Percentiles rank a stretch among this genome's conserved stretches.
Evolutionary conservation across 2,113 vertebrate species (phyloP).

Genomic region (Eira barbara): DNA sequence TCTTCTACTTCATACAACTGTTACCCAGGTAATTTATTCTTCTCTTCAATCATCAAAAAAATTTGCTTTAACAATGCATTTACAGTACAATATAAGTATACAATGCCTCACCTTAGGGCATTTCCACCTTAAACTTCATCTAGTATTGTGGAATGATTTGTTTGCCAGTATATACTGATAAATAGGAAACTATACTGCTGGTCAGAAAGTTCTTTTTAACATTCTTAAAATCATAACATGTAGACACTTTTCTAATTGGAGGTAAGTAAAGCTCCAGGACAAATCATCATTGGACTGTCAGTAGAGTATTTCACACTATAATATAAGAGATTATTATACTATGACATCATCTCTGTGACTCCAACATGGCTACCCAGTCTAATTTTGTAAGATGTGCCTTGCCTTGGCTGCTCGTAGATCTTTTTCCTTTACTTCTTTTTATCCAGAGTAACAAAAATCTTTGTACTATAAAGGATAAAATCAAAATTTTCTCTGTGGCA

Average conservation of each 20-base stretch:
- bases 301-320: background rate
- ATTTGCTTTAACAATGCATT: background rate
- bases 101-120: background rate
- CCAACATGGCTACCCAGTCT: background rate
- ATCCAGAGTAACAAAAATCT: slow-evolving; percentile 41
- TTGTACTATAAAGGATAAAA: background rate
- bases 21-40: background rate
- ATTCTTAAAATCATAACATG: background rate
- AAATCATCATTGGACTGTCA: background rate
- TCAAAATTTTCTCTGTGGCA: background rate
- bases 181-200: background rate
- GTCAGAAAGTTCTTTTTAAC: background rate
- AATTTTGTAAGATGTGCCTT: background rate
- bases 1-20: background rate
- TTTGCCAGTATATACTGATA: background rate
- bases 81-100: background rate
- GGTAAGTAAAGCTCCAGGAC: background rate
- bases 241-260: background rate
- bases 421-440: slow-evolving; percentile 60
- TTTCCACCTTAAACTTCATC: background rate
- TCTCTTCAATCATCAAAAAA: background rate
- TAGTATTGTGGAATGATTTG: background rate
- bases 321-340: background rate
- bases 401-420: background rate
- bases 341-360: background rate